Evolutionary conservation across 2,888 invertebrate genomes (phyloP).

Genomic region (Scotopteryx bipunctaria): DNA sequence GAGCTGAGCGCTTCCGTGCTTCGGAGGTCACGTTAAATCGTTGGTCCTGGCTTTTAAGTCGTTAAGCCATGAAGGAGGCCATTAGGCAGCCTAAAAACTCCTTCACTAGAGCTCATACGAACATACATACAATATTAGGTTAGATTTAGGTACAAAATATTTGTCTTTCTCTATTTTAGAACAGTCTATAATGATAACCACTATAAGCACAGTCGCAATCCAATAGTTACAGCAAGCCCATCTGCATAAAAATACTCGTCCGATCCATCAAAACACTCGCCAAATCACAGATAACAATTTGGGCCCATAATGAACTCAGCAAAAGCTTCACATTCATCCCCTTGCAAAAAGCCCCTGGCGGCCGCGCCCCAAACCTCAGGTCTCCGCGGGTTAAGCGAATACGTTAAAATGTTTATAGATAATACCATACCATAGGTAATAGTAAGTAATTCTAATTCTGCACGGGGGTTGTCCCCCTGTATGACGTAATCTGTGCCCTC

Average conservation of each 20-base stretch:
- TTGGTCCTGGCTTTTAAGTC: no score
- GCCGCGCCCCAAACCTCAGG: constrained; percentile 54
- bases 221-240: neutral
- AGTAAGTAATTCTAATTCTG: constrained; percentile 72
- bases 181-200: no score
- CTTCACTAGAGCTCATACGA: no score
- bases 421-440: constrained; percentile 76
- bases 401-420: constrained; percentile 83
- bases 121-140: no score
- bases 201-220: neutral
- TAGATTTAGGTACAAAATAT: no score
- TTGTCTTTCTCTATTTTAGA: no score
- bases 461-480: constrained; percentile 46
- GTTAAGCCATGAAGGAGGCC: no score
- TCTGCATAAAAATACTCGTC: constrained; percentile 8
- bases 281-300: constrained; percentile 65
- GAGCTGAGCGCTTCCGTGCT: no score
- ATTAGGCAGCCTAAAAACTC: no score
- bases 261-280: constrained; percentile 37
- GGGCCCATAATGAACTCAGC: constrained; percentile 69
- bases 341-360: constrained; percentile 60
- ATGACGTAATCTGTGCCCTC: constrained; percentile 45
- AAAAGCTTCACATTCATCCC: constrained; percentile 62
- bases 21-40: no score
- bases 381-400: constrained; percentile 80